Evolutionary conservation across 2,797 vertebrate genomes (phyloP), one percentile per base, ranked within the genome.

Genomic region (Erpetoichthys calabaricus): DNA sequence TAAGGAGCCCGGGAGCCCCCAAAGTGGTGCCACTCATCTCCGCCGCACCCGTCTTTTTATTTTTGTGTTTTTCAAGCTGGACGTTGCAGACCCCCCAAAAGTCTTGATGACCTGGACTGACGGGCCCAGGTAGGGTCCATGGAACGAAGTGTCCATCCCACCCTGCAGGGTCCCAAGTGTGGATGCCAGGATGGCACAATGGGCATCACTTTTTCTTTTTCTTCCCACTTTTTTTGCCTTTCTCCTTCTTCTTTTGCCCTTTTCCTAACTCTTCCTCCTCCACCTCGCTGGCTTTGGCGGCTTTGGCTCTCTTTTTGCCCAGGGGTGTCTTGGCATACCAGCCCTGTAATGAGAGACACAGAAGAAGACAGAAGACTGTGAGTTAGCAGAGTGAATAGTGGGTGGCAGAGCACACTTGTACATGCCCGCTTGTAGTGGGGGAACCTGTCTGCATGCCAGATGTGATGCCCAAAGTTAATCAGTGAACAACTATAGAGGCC

Each of bases 261-360:
- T 75, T 77, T 4, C 46, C 46, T 1, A 58, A 74, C 8, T 63
- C 56, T 25, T 53, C 58, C 8, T 42, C 73, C 4, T 49, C 66
- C 25, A 70, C 63, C 41, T 68, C 60, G 0, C 42, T 62, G 1
- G 44, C 43, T 1, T 45, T 70, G 25, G 67, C 59, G 0, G 77
- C 76, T 63, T 64, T 59, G 0, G 49, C 61, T 53, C 75, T 75
- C 3, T 68, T 86, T 63, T 55, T 86, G 1, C 85, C 85, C 64
- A 90, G 58, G 0, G 87, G 87, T 2, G 88, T 91, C 68, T 76
- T 85, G 63, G 75, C 66, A 8, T 88, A 92, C 90, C 89, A 92
- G 49, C 54, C 59, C 89, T 91, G 66, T 25, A 74, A 77, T 7
- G 9, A 68, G 64, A 66, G 25, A 25, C 45, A 63, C 42, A 47